phyloP scores from a whole-genome alignment of 1,140 invertebrate genomes.

The Eciton burchellii region DNA sequence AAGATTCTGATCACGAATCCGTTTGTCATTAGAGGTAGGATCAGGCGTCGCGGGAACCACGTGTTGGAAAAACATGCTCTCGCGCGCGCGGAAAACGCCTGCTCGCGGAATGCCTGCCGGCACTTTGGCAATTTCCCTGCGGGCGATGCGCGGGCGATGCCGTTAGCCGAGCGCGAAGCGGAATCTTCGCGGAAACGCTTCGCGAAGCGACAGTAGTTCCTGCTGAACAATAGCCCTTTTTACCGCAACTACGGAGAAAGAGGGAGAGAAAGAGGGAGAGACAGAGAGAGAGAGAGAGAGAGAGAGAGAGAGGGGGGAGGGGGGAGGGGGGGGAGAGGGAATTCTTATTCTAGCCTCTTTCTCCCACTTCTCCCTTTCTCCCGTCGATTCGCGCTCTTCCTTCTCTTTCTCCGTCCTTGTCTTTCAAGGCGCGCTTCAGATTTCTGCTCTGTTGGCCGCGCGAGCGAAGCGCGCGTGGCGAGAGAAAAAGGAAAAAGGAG shows the following conservation, averaged over 20 bases:
- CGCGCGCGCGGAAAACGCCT: constrained; percentile 10
- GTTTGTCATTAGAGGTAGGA: not conserved
- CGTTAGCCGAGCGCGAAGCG: constrained; percentile 73
- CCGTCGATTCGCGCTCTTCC: not conserved
- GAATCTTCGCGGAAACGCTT: constrained; percentile 74
- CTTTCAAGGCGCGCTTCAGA: not conserved
- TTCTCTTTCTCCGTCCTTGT: not conserved
- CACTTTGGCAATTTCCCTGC: constrained; percentile 69
- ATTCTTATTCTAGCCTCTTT: constrained; percentile 40
- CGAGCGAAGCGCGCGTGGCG: not conserved
- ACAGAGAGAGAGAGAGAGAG: too few species aligned
- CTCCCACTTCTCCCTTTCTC: constrained; percentile 18
- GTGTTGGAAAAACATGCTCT: constrained; percentile 17
- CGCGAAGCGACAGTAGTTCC: constrained; percentile 70
- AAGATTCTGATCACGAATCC: not conserved
- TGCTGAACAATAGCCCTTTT: constrained; percentile 72
- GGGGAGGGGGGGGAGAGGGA: constrained; percentile 13
- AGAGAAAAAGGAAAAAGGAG: not conserved
- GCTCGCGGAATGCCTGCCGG: constrained; percentile 46
- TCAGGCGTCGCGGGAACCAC: not conserved
- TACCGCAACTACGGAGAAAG: constrained; percentile 49
- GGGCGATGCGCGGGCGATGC: constrained; percentile 68
- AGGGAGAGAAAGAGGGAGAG: too few species aligned
- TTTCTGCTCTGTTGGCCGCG: constrained; percentile 33
- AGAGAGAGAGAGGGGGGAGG: too few species aligned